A percentile compares a stretch with the other conserved stretches of the same genome.
Conservation (phyloP, 2,888 invertebrate genomes). For the Epicampocera succincta region DNA sequence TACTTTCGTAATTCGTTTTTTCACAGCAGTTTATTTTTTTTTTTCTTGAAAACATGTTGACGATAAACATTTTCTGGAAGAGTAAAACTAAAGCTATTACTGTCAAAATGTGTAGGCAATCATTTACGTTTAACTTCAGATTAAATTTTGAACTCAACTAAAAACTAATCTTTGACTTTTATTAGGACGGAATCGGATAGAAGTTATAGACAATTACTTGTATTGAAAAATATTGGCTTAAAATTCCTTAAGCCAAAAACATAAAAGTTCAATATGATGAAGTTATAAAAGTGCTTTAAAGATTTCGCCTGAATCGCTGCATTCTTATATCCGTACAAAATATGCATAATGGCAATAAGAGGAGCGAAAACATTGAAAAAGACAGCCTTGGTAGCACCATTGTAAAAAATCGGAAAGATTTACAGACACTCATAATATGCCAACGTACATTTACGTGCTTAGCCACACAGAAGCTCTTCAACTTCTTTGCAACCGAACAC, state of each 20-base stretch:
- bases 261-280: too few relatives aligned
- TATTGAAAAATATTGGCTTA: too few relatives aligned
- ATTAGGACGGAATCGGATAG: neutral
- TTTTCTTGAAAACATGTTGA: slow-evolving; percentile 5
- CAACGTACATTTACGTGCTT: slow-evolving; percentile 37
- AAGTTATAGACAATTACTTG: too few relatives aligned
- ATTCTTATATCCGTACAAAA: neutral
- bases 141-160: slow-evolving; percentile 18
- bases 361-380: neutral
- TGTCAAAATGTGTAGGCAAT: slow-evolving; percentile 49
- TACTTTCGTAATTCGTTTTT: too few relatives aligned
- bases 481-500: neutral
- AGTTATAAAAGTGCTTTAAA: neutral
- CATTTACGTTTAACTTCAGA: slow-evolving; percentile 24
- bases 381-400: neutral
- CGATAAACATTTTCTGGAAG: slow-evolving; percentile 17
- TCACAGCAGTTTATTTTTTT: too few relatives aligned
- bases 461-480: slow-evolving; percentile 16
- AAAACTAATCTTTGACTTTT: too few relatives aligned
- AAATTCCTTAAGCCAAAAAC: neutral
- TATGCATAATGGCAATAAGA: neutral
- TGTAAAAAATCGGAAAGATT: slow-evolving; percentile 34
- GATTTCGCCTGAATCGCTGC: neutral
- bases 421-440: slow-evolving; percentile 47
- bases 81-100: slow-evolving; percentile 39